These are phyloP conservation scores for Serripes groenlandicus DNA, from an alignment of 2,888 invertebrate genomes.

Conservation along the genomic window DNA sequence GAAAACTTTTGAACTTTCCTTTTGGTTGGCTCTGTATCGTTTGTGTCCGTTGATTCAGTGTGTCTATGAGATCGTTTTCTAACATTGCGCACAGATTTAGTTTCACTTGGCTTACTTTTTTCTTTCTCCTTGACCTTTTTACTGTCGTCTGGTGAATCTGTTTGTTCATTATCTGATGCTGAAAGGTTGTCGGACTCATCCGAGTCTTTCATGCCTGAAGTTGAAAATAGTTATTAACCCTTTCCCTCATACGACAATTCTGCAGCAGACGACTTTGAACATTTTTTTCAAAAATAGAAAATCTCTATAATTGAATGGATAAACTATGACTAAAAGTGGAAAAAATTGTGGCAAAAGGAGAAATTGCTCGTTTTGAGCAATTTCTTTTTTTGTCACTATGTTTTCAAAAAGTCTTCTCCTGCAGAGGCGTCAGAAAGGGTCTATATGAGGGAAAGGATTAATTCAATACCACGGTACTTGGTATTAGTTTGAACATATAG, in stretches of 20 bases:
- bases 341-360: slow-evolving; percentile 4
- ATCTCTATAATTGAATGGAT: no score
- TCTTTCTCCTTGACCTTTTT: neutral
- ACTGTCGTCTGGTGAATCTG: neutral
- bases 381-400: slow-evolving; percentile 1
- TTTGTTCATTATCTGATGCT: neutral
- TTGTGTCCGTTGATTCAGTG: neutral
- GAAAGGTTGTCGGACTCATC: neutral
- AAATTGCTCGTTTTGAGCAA: slow-evolving; percentile 8
- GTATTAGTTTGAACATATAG: no score
- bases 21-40: slow-evolving; percentile 2
- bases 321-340: no score
- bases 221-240: neutral
- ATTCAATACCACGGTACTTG: no score
- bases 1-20: neutral
- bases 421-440: no score
- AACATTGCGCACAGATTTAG: neutral
- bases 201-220: neutral
- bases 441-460: no score
- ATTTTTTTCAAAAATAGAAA: no score
- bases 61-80: neutral
- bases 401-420: no score
- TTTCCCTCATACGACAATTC: no score
- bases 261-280: no score
- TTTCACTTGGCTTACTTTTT: neutral